A percentile compares a stretch with the other conserved stretches of the same genome.
Evolutionary conservation across 2,113 vertebrate genomes (phyloP).

Genomic region (Nesoenas mayeri): DNA sequence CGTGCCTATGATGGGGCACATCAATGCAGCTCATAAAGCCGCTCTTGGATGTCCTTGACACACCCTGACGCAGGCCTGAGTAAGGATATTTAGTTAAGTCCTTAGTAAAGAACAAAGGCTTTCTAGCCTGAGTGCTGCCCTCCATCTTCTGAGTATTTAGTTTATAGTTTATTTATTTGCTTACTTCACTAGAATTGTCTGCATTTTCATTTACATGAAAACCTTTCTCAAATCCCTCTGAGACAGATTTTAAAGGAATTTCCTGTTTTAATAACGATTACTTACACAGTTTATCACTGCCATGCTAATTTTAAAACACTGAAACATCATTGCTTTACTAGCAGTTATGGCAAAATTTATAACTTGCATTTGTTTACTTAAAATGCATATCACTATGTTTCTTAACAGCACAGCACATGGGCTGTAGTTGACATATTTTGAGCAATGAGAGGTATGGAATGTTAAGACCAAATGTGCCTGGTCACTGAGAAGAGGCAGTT

Average conservation of each 20-base stretch:
- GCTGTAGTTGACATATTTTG: neutral
- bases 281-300: neutral
- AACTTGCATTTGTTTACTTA: neutral
- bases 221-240: neutral
- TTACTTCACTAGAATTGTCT: neutral
- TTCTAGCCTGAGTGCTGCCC: neutral
- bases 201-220: constrained; percentile 23
- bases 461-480: neutral
- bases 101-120: constrained; percentile 1
- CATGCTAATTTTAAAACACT: neutral
- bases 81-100: neutral
- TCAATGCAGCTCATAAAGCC: neutral
- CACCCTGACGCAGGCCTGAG: neutral
- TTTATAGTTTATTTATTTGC: neutral
- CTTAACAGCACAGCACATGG: neutral
- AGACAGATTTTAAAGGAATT: constrained; percentile 22
- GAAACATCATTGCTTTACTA: neutral
- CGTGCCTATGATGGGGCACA: rapidly evolving
- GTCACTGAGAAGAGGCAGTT: neutral
- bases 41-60: neutral
- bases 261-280: constrained; percentile 31
- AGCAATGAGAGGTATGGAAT: neutral
- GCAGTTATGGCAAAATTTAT: neutral
- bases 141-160: neutral
- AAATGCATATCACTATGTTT: neutral